Conservation (phyloP, 2,113 vertebrate species). For the Neolamprologus variostigma region DNA sequence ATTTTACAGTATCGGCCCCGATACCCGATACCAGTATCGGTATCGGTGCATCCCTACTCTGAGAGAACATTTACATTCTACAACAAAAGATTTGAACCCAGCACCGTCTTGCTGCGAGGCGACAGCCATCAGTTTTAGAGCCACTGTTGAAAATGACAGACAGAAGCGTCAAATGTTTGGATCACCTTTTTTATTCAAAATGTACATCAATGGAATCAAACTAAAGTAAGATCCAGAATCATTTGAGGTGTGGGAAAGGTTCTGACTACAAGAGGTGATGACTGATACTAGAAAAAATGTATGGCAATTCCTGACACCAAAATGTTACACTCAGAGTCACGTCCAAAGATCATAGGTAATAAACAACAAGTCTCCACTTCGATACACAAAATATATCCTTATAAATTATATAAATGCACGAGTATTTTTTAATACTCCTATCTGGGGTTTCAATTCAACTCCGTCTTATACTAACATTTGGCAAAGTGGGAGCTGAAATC, state of each 20-base stretch:
- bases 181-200: constrained; percentile 74
- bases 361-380: constrained; percentile 69
- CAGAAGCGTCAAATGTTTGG: not conserved
- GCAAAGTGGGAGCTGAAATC: constrained; percentile 48
- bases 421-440: constrained; percentile 51
- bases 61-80: not conserved
- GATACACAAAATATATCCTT: constrained; percentile 80
- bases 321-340: constrained; percentile 62
- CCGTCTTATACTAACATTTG: constrained; percentile 61
- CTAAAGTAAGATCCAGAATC: constrained; percentile 59
- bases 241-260: constrained; percentile 38
- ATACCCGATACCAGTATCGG: no score
- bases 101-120: not conserved
- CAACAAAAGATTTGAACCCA: not conserved
- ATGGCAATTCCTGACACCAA: constrained; percentile 57
- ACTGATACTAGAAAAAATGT: constrained; percentile 67
- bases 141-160: not conserved
- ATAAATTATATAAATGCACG: constrained; percentile 75
- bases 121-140: not conserved
- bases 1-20: no score
- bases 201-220: constrained; percentile 71
- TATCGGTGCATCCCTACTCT: no score
- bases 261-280: constrained; percentile 51
- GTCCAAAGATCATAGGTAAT: constrained; percentile 63
- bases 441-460: constrained; percentile 53